phyloP scores from a whole-genome alignment of 2,113 vertebrate species.

The Syrmaticus mikado region DNA sequence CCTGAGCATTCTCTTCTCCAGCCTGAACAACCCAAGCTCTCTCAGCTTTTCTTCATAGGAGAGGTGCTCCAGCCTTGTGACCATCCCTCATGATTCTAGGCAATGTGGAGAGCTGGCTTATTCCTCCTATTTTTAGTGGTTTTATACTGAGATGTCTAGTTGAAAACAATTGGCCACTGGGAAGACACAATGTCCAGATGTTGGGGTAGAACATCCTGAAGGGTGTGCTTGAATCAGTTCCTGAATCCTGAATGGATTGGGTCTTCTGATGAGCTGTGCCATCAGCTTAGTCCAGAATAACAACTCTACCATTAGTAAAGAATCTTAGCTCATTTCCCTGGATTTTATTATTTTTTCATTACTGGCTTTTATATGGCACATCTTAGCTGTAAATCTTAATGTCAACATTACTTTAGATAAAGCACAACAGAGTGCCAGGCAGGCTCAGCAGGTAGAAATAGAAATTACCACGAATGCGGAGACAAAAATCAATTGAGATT shows the following conservation, averaged over 20 bases:
- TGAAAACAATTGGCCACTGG: background rate
- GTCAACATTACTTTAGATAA: background rate
- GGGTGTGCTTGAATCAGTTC: background rate
- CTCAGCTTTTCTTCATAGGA: background rate
- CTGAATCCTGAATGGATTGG: background rate
- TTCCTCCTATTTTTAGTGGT: background rate
- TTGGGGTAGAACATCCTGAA: background rate
- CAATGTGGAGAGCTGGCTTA: background rate
- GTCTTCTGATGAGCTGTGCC: background rate
- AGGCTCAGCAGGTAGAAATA: background rate
- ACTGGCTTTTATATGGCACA: background rate
- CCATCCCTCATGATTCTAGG: background rate
- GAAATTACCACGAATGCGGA: background rate
- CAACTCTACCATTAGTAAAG: background rate
- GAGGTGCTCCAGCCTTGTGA: background rate
- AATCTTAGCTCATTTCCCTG: background rate
- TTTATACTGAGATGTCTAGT: background rate
- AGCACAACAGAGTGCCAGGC: background rate
- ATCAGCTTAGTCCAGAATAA: background rate
- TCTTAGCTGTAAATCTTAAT: background rate
- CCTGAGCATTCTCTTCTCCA: background rate
- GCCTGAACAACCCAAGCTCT: background rate
- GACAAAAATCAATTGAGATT: background rate
- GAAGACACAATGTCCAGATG: background rate
- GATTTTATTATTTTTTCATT: background rate